A percentile compares a stretch with the other conserved stretches of the same genome.
Evolutionary conservation across 2,797 vertebrate genomes (phyloP).

Genomic region (Trematomus bernacchii): DNA sequence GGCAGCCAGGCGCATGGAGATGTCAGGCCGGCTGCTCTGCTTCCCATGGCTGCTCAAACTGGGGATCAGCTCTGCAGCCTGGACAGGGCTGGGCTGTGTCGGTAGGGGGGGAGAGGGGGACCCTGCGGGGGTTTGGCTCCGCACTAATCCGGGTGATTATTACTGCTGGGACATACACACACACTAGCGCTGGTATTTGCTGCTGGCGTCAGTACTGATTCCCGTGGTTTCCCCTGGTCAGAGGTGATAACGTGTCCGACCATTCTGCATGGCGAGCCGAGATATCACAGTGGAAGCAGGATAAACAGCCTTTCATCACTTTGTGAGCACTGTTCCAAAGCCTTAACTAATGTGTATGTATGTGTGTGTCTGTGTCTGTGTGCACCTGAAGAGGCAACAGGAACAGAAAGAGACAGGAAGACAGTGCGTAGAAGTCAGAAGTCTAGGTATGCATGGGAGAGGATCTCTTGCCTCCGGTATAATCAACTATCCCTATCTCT

Average conservation of each 20-base stretch:
- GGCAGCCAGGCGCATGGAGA: constrained; percentile 39
- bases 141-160: constrained; percentile 85
- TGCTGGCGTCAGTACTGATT: constrained; percentile 75
- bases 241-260: constrained; percentile 74
- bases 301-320: constrained; percentile 74
- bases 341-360: constrained; percentile 12
- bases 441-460: constrained; percentile 16
- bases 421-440: constrained; percentile 29
- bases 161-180: constrained; percentile 74
- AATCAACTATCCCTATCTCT: constrained; percentile 55
- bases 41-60: constrained; percentile 65
- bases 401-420: constrained; percentile 42
- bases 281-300: constrained; percentile 70
- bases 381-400: constrained; percentile 48
- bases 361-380: constrained; percentile 27
- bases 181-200: constrained; percentile 73
- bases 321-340: constrained; percentile 53
- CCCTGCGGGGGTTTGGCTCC: constrained; percentile 82
- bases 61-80: constrained; percentile 64
- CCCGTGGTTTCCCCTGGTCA: constrained; percentile 69
- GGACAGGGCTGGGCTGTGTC: constrained; percentile 51
- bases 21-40: constrained; percentile 65
- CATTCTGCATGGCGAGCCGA: constrained; percentile 61
- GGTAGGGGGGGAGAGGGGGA: constrained; percentile 24
- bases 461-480: constrained; percentile 47